Percentiles rank a stretch among this genome's conserved stretches.
Evolutionary conservation across 2,113 vertebrate species (phyloP).

Genomic region (Rallus limicola): DNA sequence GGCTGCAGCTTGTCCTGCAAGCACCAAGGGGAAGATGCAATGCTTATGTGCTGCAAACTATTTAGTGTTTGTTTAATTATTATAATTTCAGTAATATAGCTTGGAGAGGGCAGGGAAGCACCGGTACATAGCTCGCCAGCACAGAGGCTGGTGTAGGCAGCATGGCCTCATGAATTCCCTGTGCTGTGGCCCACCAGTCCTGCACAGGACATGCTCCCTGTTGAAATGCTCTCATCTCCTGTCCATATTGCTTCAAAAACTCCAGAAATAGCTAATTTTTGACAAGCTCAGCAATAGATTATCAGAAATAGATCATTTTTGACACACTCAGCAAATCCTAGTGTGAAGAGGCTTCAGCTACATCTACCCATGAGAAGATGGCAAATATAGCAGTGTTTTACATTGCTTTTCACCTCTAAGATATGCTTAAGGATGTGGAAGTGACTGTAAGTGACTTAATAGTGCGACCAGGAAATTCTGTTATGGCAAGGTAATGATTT

Average conservation of each 20-base stretch:
- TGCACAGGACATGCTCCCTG: rapidly evolving
- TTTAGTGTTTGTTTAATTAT: neutral
- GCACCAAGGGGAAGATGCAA: rapidly evolving
- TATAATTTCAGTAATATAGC: rapidly evolving
- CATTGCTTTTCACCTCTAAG: neutral
- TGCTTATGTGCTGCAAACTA: neutral
- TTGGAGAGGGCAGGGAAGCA: neutral
- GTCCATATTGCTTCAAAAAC: rapidly evolving
- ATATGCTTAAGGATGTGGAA: neutral
- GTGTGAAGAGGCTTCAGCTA: neutral
- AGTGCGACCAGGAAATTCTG: neutral
- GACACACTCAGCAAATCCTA: rapidly evolving
- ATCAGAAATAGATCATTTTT: rapidly evolving
- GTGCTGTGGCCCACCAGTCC: rapidly evolving
- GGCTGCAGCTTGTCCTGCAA: neutral
- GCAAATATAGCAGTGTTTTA: rapidly evolving
- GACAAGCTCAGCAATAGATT: neutral
- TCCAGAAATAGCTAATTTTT: rapidly evolving
- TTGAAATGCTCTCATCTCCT: rapidly evolving
- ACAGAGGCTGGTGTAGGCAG: neutral
- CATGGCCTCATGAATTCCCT: neutral
- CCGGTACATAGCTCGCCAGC: rapidly evolving
- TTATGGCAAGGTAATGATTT: rapidly evolving
- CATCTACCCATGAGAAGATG: neutral
- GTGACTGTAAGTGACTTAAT: neutral